phyloP scores from a whole-genome alignment of 64 coral and sea anemone species.

The Platygyra sinensis region DNA sequence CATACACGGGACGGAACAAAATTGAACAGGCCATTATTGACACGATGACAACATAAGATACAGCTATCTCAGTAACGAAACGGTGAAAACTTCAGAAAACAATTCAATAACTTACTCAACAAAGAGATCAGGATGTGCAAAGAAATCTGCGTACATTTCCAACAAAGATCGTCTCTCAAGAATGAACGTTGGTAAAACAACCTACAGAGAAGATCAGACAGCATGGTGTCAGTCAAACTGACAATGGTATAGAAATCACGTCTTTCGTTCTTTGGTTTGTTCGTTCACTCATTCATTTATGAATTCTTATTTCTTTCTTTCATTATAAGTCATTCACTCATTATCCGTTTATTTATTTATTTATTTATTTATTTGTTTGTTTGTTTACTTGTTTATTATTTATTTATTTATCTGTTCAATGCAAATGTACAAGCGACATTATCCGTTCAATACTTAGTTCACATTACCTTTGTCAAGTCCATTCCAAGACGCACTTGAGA shows the following conservation, averaged over 20 bases:
- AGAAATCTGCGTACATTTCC: conserved; percentile 99
- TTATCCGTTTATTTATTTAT: too few relatives aligned
- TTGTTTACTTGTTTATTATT: too few relatives aligned
- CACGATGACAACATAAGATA: too few relatives aligned
- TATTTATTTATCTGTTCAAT: too few relatives aligned
- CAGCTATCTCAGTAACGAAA: neutral
- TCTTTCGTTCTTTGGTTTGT: too few relatives aligned
- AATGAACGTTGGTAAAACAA: conserved; percentile 98
- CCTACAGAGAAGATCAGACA: conserved; percentile 26
- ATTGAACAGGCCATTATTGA: too few relatives aligned
- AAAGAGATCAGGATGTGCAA: conserved; percentile 99
- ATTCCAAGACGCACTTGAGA: conserved; percentile 99
- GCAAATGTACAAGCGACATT: too few relatives aligned
- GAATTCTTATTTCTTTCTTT: too few relatives aligned
- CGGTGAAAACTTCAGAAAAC: neutral
- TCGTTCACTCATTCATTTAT: too few relatives aligned
- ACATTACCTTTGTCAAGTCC: conserved; percentile 96
- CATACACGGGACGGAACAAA: too few relatives aligned
- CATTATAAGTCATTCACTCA: too few relatives aligned
- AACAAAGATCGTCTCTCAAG: conserved; percentile 95
- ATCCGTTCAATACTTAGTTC: neutral
- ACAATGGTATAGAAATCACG: neutral
- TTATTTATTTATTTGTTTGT: too few relatives aligned
- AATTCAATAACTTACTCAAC: conserved; percentile 56
- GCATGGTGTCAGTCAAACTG: neutral